Base-by-base conservation (phyloP, 2,113 vertebrate genomes). In the Notothenia coriiceps region DNA sequence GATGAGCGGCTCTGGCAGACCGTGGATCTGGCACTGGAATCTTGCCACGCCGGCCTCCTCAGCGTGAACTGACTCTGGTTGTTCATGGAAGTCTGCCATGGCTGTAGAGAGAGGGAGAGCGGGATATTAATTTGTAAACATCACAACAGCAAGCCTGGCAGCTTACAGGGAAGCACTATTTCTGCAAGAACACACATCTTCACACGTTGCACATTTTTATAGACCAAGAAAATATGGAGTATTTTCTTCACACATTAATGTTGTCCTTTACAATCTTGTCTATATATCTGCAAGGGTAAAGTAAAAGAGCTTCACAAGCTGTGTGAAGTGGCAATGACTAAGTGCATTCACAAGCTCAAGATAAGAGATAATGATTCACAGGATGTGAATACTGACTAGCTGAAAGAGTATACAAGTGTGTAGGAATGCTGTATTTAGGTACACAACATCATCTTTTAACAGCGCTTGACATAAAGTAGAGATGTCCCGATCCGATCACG, bases 1-100 rank as follows among this genome's bases (percentile, higher is more conserved):
- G 93, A 99, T 99, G 78, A 96, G 86, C 0, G 98, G 98, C 84
- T 99, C 97, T 17, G 98, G 98, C 88, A 99, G 93, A 14, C 98
- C 98, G 0, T 96, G 96, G 91, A 99, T 97, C 93, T 99, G 98
- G 91, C 98, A 99, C 95, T 99, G 98, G 93, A 99, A 99, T 50
- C 98, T 94, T 0, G 96, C 97, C 11, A 99, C 96, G 0, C 98
- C 97, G 0, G 97, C 95, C 87, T 98, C 96, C 84, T 99, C 98
- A 3, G 95, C 96, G 55, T 95, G 92, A 0, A 96, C 94, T 0
- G 96, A 96, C 88, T 95, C 95, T 7, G 98, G 98, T 49, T 98
- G 97, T 79, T 98, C 94, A 14, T 98, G 96, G 94, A 99, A 99
- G 79, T 98, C 96, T 0, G 97, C 97, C 97, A 99, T 97, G 0